A percentile compares a stretch with the other conserved stretches of the same genome.
Conservation (phyloP, 2,888 invertebrate species). For the Cantharis rufa region DNA sequence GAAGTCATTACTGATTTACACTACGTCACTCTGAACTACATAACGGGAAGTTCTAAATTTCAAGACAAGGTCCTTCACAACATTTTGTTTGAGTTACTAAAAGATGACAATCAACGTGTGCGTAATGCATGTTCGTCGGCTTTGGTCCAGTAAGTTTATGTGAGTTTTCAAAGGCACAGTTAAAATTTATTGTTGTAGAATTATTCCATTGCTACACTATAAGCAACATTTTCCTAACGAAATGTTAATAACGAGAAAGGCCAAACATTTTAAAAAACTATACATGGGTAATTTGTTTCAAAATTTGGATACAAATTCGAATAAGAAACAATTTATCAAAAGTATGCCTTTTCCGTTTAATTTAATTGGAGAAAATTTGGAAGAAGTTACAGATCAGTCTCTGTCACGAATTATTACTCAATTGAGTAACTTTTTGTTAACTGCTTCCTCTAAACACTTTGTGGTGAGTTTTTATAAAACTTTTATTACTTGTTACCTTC, state of each 20-base stretch:
- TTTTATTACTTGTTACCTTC: constrained; percentile 29
- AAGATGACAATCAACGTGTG: constrained; percentile 79
- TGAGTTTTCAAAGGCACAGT: neutral
- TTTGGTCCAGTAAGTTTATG: constrained; percentile 62
- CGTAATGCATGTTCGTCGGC: constrained; percentile 71
- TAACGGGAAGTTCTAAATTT: constrained; percentile 58
- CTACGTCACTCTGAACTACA: constrained; percentile 62
- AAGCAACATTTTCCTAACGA: constrained; percentile 58
- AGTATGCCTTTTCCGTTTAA: constrained; percentile 60
- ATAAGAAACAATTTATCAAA: constrained; percentile 56
- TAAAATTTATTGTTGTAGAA: constrained; percentile 49
- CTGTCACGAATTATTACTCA: constrained; percentile 62
- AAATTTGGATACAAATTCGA: constrained; percentile 41
- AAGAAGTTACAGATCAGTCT: constrained; percentile 56
- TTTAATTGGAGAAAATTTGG: constrained; percentile 44
- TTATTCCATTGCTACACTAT: constrained; percentile 57
- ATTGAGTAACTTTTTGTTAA: constrained; percentile 60
- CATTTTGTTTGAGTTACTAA: constrained; percentile 67
- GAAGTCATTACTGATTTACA: constrained; percentile 66
- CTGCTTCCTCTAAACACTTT: constrained; percentile 68
- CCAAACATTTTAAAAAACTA: constrained; percentile 52
- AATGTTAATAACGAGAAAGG: constrained; percentile 60
- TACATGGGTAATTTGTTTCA: constrained; percentile 45
- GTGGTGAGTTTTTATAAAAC: constrained; percentile 60
- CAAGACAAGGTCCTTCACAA: constrained; percentile 64